A percentile compares a stretch with the other conserved stretches of the same genome.
Conservation (phyloP, 2,888 invertebrate species). For the Melinaea menophilus region DNA sequence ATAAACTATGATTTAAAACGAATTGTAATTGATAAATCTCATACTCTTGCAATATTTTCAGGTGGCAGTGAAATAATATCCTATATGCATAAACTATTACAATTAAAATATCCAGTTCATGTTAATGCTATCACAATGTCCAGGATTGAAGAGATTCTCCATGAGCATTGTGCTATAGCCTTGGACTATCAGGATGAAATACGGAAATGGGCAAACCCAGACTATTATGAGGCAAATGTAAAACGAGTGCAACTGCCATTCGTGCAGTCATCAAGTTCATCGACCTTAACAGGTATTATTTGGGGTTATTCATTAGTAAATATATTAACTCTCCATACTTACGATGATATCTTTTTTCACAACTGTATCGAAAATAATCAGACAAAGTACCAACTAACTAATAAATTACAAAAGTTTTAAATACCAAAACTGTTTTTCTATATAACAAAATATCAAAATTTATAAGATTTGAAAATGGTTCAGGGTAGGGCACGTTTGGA, state of each 20-base stretch:
- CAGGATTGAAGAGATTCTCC: conserved; percentile 91
- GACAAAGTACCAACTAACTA: too few species aligned
- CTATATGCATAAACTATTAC: conserved; percentile 91
- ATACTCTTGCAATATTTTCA: conserved; percentile 33
- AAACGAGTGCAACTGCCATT: conserved; percentile 92
- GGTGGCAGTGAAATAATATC: conserved; percentile 90
- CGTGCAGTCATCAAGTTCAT: conserved; percentile 79
- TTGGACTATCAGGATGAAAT: conserved; percentile 88
- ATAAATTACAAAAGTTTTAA: too few species aligned
- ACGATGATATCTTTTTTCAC: not conserved
- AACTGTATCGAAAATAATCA: not conserved
- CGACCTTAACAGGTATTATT: conserved; percentile 79
- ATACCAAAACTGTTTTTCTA: too few species aligned
- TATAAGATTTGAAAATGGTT: too few species aligned
- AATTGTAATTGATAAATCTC: not conserved
- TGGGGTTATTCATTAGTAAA: not conserved
- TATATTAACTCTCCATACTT: not conserved
- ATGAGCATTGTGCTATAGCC: conserved; percentile 88
- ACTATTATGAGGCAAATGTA: conserved; percentile 90
- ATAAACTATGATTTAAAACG: not conserved
- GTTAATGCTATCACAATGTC: conserved; percentile 91
- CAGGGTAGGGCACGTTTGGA: not conserved
- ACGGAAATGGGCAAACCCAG: conserved; percentile 87
- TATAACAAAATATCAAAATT: too few species aligned
- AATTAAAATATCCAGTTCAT: conserved; percentile 95